A percentile compares a stretch with the other conserved stretches of the same genome.
These are phyloP conservation scores for Armadillidium nasatum DNA, from an alignment of 1,140 invertebrate species.

Conservation along the genomic window DNA sequence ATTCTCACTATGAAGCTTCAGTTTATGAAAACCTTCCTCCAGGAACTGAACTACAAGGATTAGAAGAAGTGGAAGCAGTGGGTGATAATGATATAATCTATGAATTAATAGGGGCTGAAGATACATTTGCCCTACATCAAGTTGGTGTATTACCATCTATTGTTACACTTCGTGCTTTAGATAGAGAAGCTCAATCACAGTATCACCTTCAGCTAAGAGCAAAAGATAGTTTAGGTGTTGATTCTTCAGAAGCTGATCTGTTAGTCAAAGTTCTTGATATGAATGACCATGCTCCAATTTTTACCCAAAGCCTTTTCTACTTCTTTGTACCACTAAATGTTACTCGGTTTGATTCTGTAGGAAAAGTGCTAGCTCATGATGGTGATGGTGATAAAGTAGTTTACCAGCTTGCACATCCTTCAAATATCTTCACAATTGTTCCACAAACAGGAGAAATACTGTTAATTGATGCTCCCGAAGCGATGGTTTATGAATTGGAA, in stretches of 20 bases:
- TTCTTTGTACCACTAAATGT: conserved; percentile 66
- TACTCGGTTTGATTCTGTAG: conserved; percentile 69
- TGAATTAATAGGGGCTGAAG: conserved; percentile 33
- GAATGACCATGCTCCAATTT: conserved; percentile 85
- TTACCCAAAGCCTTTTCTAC: conserved; percentile 68
- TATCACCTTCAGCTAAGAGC: conserved; percentile 35
- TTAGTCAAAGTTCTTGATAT: conserved; percentile 70
- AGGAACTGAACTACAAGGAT: conserved; percentile 44
- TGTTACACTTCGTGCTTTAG: conserved; percentile 33
- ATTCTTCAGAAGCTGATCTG: conserved; percentile 49
- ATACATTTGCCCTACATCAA: conserved; percentile 40
- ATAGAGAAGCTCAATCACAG: conserved; percentile 35
- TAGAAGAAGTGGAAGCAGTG: conserved; percentile 38
- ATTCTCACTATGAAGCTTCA: conserved; percentile 59
- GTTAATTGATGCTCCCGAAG: conserved; percentile 57
- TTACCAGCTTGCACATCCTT: conserved; percentile 70
- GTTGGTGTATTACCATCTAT: conserved; percentile 37
- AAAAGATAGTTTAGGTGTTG: conserved; percentile 35
- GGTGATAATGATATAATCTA: conserved; percentile 39
- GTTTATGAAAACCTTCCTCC: conserved; percentile 46
- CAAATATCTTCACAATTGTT: conserved; percentile 76
- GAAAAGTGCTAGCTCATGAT: conserved; percentile 73
- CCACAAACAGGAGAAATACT: conserved; percentile 86
- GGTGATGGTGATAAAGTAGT: conserved; percentile 80
- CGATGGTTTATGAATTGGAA: conserved; percentile 53